Conservation (phyloP, 2,797 vertebrate species). For the Paratrypauchen microcephalus region DNA sequence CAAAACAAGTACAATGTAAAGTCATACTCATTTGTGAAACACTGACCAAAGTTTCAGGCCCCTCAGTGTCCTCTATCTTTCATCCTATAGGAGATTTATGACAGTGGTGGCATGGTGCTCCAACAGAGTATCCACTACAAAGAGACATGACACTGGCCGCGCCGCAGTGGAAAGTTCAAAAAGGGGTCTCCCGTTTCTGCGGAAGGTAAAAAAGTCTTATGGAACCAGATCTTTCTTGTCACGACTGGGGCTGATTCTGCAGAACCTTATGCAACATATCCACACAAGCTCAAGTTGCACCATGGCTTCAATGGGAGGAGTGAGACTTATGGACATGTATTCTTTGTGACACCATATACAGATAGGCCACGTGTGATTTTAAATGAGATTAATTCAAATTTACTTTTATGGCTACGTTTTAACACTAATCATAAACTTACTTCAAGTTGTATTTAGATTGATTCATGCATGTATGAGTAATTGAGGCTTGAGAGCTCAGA, state of each 20-base stretch:
- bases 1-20: background rate
- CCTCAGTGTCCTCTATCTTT: background rate
- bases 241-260: constrained; percentile 15
- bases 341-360: background rate
- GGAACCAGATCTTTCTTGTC: constrained; percentile 31
- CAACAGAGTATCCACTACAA: constrained; percentile 28
- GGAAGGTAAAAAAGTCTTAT: constrained; percentile 31
- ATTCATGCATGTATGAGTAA: no score
- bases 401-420: no score
- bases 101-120: constrained; percentile 33
- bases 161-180: constrained; percentile 34
- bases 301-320: background rate
- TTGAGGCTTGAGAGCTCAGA: no score
- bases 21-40: constrained; percentile 23
- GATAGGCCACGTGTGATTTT: background rate
- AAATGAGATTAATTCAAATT: no score
- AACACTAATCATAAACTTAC: no score
- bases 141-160: constrained; percentile 26
- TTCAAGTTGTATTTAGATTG: no score
- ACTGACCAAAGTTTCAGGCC: constrained; percentile 4
- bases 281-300: constrained; percentile 34
- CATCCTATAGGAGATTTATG: constrained; percentile 24
- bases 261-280: constrained; percentile 46
- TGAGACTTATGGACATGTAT: background rate
- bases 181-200: constrained; percentile 26